These are phyloP conservation scores for Sebastes diaconus DNA, from an alignment of 2,797 vertebrate species.

Conservation along the genomic window DNA sequence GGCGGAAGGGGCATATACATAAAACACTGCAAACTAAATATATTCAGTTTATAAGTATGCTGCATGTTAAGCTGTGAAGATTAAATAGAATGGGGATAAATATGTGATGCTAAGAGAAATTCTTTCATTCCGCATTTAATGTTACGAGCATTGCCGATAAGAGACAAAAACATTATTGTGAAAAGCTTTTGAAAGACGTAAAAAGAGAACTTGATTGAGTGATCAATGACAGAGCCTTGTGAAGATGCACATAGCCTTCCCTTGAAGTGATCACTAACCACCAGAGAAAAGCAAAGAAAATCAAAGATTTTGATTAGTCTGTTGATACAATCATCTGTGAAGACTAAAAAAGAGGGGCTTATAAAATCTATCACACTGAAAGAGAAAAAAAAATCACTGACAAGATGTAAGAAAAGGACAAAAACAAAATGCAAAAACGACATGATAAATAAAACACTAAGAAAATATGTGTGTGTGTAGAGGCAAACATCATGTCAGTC, in stretches of 20 bases:
- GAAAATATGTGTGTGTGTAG: not conserved
- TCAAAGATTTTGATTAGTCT: slow-evolving; percentile 35
- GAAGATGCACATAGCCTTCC: slow-evolving; percentile 5
- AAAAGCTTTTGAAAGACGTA: slow-evolving; percentile 27
- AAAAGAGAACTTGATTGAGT: slow-evolving; percentile 24
- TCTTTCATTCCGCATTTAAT: slow-evolving; percentile 2
- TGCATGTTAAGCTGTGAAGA: not conserved
- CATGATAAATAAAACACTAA: not conserved
- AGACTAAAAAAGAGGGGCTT: not conserved
- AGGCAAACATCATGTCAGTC: not conserved
- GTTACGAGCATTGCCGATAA: not conserved
- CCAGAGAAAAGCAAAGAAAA: slow-evolving; percentile 4
- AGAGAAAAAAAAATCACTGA: slow-evolving; percentile 21
- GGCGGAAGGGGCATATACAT: not conserved
- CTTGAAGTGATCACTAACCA: slow-evolving; percentile 19
- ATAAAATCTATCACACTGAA: slow-evolving; percentile 13
- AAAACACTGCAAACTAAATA: not conserved
- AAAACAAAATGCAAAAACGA: slow-evolving; percentile 20
- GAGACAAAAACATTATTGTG: slow-evolving; percentile 18
- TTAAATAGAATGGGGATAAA: not conserved
- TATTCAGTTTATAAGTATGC: not conserved
- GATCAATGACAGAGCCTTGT: slow-evolving; percentile 42
- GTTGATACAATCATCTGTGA: slow-evolving; percentile 13
- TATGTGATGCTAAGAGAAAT: not conserved
- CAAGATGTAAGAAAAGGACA: not conserved